Conservation (phyloP, 2,797 vertebrate species). For the Catamblyrhynchus diadema region DNA sequence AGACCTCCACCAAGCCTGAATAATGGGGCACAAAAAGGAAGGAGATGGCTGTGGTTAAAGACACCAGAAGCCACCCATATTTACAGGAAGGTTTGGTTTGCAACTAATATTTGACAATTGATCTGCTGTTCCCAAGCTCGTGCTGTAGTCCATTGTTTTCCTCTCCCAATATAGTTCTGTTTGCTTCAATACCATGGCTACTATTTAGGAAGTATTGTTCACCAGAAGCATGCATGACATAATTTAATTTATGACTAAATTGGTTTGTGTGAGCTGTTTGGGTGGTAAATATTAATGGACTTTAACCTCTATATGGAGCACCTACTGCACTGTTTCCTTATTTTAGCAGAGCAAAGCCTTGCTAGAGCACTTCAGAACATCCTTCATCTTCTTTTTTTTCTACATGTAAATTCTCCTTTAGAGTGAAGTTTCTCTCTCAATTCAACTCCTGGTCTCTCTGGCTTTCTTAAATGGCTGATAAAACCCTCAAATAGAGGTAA, state of each 20-base stretch:
- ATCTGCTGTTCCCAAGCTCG: background rate
- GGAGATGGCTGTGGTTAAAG: background rate
- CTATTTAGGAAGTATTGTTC: constrained; percentile 16
- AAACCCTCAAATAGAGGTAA: background rate
- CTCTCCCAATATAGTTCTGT: background rate
- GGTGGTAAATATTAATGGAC: background rate
- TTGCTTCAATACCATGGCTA: background rate
- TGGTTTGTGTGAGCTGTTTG: background rate
- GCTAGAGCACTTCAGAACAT: background rate
- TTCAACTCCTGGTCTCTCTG: background rate
- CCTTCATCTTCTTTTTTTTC: background rate
- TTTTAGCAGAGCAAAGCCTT: background rate
- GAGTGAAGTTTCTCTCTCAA: background rate
- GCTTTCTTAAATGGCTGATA: background rate
- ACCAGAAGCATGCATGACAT: background rate
- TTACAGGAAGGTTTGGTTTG: background rate
- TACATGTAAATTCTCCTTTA: background rate
- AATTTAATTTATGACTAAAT: background rate
- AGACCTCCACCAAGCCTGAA: background rate
- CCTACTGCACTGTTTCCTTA: background rate
- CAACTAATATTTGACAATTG: background rate
- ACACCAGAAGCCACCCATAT: background rate
- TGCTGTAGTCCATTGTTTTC: background rate
- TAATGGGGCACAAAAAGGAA: background rate
- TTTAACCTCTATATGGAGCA: background rate